Base-by-base conservation (phyloP, 2,888 invertebrate species). In the Dolichomitus sp. region DNA sequence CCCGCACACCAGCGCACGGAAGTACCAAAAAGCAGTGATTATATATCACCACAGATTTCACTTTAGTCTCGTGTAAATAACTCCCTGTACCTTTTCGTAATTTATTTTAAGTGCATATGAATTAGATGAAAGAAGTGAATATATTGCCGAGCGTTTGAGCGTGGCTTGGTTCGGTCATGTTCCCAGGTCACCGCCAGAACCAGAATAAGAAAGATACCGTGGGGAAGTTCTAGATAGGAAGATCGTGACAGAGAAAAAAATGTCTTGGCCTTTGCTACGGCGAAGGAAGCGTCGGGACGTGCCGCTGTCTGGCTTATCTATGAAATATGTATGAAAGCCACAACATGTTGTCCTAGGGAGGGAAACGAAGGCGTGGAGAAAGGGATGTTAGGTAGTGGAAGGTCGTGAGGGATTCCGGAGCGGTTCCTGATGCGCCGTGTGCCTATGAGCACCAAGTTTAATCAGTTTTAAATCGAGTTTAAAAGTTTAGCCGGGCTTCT, bases 381-480 rank as follows among this genome's bases (percentile, higher is more conserved):
- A 42, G 19, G 52, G 42, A 70, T 37, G 68, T 17, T 19, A 19
- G 54, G 72, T 57, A 70, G 9, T 23, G 57, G 57, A 23, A 42
- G 42, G 12, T 6, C 40, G 30, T 45, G 33, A 11, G 42, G 33
- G 33, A 57, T 33, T 14, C 23, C 19, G 37, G 30, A 17, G 40
- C 61, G 61, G 80, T 70, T 76, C 57, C 74, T 42, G 37, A 69
- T 73, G 79, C 78, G 73, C 57, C 66, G 73, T 45, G 57, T 19
- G 52, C 69, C 57, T 81, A 83, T 75, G 80, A 75, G 79, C 77
- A 84, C 87, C 83, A 87, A 89, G 86, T 88, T 88, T 88, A 89
- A 89, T 88, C 87, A 88, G 88, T 88, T 89, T 88, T 88, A 88
- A 88, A 89, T 89, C 87, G 87, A 89, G 87, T 89, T 89, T 87